Evolutionary conservation across 2,113 vertebrate genomes (phyloP).

Genomic region (Psephotus haematonotus): DNA sequence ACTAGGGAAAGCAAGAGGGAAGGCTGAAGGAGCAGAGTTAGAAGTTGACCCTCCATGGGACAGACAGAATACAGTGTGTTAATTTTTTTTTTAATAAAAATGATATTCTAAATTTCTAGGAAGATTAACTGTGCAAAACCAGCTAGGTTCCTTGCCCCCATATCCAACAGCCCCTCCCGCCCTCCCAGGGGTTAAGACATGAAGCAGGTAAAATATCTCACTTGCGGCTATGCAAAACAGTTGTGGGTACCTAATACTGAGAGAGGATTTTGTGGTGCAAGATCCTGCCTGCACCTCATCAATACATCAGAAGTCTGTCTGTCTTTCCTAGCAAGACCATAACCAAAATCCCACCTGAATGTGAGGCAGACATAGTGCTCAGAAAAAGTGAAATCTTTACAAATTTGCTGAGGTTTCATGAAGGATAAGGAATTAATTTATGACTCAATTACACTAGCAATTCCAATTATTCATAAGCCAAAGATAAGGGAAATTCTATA

Average conservation of each 20-base stretch:
- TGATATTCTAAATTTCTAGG: not conserved
- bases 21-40: not conserved
- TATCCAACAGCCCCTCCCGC: fast-evolving
- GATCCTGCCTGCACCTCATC: not conserved
- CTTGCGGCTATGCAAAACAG: not conserved
- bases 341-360: not conserved
- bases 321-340: not conserved
- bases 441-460: not conserved
- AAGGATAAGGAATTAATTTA: not conserved
- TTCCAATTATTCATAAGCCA: not conserved
- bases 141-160: not conserved
- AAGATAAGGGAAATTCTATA: not conserved
- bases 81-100: not conserved
- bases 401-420: not conserved
- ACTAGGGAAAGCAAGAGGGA: not conserved
- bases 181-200: not conserved
- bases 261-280: not conserved
- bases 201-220: not conserved
- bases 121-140: not conserved
- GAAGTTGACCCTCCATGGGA: not conserved
- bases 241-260: not conserved
- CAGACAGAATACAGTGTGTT: not conserved
- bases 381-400: not conserved
- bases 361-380: not conserved
- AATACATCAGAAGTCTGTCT: not conserved